Evolutionary conservation across 1,140 invertebrate species (phyloP), one percentile per base, ranked within the genome.

Genomic region (Drepana arcuata): DNA sequence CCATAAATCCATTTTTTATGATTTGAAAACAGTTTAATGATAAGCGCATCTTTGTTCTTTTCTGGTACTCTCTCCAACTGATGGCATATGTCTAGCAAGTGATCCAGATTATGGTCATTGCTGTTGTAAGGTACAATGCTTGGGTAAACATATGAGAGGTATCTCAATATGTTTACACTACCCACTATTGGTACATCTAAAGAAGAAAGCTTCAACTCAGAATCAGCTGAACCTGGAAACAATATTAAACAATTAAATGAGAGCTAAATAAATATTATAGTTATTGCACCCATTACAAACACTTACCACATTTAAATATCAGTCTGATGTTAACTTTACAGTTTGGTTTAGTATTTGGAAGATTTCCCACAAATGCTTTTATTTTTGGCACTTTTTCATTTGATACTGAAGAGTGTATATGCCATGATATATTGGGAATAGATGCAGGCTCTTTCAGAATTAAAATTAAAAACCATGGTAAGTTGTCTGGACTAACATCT

Each of bases 291-390:
- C n/a, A n/a, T n/a, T n/a, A n/a, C n/a, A n/a, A n/a, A n/a, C n/a
- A 73, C 79, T 85, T 86, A 93, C 92, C 87, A 77, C 89, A 75
- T 86, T 92, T 93, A 89, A 92, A 94, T 63, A 95, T 91, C 41
- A 94, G 62, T 45, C 85, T 87, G 3, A 93, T 38, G 42, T 88
- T 86, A 13, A 92, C 47, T 48, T 83, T 65, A 11, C 37, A 30
- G 13, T 42, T 36, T 44, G 32, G 14, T 16, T 25, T 16, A 24
- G 32, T 28, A 14, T 37, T 24, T 37, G 45, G 33, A 18, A 66
- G 41, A 16, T 48, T 61, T 34, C 63, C 66, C 14, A 74, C 57
- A 63, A 69, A 79, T 14, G 51, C 42, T 36, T 60, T 46, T 6
- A 81, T 64, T 53, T 73, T 81, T 12, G 38, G 5, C 14, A 59